Evolutionary conservation across 2,797 vertebrate genomes (phyloP), one percentile per base, ranked within the genome.

Genomic region (Poecilia gillii): DNA sequence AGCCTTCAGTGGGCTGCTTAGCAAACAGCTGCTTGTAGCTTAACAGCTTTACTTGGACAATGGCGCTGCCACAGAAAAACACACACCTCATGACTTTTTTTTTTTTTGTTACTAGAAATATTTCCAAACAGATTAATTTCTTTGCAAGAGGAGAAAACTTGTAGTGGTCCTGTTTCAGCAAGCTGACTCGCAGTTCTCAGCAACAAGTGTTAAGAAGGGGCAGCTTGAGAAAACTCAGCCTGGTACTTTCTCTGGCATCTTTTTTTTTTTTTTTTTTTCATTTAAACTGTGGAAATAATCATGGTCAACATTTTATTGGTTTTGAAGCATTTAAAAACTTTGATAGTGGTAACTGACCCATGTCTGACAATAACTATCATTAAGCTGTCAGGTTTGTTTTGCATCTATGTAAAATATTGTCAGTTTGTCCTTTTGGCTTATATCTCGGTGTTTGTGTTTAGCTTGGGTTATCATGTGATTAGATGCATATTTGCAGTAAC

Each of bases 401-500:
- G 28, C 75, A 62, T 82, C 14, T 76, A 23, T 71, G 74, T 36
- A 28, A 75, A 41, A 33, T 4, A 73, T 20, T 72, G 47, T 77
- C 46, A 8, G 13, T 3, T 9, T 41, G 59, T 51, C 74, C 28
- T 13, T 77, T 73, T 74, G 8, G 25, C 20, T 14, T 46, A 33
- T 80, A 31, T 84, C n/a, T 79, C 49, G 18, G 12, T 4, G 14
- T 62, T 47, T 16, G 33, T 72, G 71, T 41, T 80, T 82, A 53
- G 79, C 33, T 20, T 57, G 55, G 43, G 64, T 82, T 79, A 46
- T 83, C 46, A 20, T 83, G 72, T 64, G 72, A 71, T 84, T 79
- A 59, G 79, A 84, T 51, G 77, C 79, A 68, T 73, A 71, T 81
- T 89, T 87, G 66, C 73, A 28, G 62, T 59, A 76, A 62, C 77